Evolutionary conservation across 2,113 vertebrate genomes (phyloP).

Genomic region (Octodon degus): DNA sequence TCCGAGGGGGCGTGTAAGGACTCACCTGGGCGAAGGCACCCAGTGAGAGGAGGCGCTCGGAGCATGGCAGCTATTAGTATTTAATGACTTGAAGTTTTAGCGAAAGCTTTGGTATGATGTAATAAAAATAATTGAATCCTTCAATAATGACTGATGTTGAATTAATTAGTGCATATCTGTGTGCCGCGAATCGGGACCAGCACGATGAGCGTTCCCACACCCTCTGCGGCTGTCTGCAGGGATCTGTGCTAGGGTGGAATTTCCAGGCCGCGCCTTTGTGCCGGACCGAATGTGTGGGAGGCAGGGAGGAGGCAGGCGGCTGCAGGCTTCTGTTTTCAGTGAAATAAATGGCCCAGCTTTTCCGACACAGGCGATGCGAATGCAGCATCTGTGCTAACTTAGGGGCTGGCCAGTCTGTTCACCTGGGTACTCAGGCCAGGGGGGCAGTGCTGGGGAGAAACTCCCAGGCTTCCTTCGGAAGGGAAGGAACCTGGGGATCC

Average conservation of each 20-base stretch:
- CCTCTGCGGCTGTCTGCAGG: neutral
- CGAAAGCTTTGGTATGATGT: neutral
- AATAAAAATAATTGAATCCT: slow-evolving; percentile 53
- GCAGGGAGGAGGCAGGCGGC: neutral
- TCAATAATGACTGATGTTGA: slow-evolving; percentile 38
- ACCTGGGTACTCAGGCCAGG: neutral
- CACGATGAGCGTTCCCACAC: neutral
- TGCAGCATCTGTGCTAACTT: neutral
- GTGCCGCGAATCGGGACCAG: neutral
- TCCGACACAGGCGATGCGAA: neutral
- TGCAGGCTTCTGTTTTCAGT: neutral
- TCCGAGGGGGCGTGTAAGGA: neutral
- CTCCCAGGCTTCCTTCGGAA: neutral
- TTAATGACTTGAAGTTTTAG: slow-evolving; percentile 33
- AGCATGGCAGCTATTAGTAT: slow-evolving; percentile 16
- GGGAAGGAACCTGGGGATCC: fast-evolving
- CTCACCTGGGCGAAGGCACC: neutral
- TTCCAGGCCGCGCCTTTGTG: neutral
- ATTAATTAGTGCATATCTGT: neutral
- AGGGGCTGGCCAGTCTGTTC: neutral
- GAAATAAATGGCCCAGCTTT: neutral
- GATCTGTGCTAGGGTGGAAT: neutral
- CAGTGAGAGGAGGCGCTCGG: neutral
- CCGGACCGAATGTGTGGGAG: neutral
- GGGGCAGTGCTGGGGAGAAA: neutral